These are phyloP conservation scores for Gallinago solitaria DNA, from an alignment of 2,797 vertebrate species.

Conservation along the genomic window DNA sequence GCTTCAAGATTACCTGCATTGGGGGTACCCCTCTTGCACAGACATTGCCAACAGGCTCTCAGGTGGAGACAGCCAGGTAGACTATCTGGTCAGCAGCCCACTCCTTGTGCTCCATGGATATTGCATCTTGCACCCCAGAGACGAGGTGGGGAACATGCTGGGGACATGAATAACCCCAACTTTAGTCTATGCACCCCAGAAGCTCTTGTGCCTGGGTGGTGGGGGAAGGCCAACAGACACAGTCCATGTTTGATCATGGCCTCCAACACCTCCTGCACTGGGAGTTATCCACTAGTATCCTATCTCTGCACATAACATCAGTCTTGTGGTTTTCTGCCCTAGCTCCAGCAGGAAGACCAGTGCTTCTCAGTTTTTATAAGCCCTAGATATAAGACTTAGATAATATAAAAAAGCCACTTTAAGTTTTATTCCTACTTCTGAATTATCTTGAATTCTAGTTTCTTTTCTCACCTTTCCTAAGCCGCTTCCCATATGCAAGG, in stretches of 20 bases:
- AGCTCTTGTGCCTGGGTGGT: background rate
- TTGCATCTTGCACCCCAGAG: background rate
- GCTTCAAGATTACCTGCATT: background rate
- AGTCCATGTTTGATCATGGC: background rate
- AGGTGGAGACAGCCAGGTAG: background rate
- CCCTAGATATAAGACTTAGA: background rate
- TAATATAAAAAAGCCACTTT: background rate
- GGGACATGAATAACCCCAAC: background rate
- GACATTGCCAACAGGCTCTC: background rate
- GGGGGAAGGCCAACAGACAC: background rate
- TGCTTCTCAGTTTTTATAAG: background rate
- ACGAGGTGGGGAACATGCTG: background rate
- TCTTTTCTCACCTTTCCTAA: background rate
- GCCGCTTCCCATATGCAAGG: background rate
- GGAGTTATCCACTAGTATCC: background rate
- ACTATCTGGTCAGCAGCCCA: background rate
- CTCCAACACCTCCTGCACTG: background rate
- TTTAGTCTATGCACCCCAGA: background rate
- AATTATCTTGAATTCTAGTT: background rate
- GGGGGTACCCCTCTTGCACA: background rate
- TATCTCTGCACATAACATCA: fast-evolving
- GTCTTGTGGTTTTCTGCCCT: background rate
- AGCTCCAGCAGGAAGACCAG: background rate
- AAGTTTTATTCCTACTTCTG: background rate
- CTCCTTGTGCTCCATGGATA: background rate